A percentile compares a stretch with the other conserved stretches of the same genome.
These are phyloP conservation scores for Parnassius smintheus DNA, from an alignment of 2,888 invertebrate genomes.

Conservation along the genomic window DNA sequence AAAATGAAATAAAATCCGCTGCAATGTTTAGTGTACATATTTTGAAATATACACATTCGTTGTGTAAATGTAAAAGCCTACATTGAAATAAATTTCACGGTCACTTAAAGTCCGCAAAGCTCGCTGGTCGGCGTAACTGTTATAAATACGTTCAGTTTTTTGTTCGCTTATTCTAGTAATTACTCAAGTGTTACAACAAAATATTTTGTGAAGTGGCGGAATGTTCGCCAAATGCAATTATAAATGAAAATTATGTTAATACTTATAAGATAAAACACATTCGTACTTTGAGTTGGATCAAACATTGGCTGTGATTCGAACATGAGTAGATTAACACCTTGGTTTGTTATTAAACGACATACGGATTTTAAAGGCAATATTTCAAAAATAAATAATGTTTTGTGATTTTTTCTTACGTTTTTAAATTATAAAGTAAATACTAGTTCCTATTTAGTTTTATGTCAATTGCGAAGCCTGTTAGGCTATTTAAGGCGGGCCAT, in stretches of 20 bases:
- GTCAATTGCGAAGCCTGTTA: too few species aligned
- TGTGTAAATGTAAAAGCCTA: conserved; percentile 15
- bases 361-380: too few species aligned
- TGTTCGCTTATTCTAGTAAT: conserved; percentile 8
- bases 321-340: too few species aligned
- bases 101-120: conserved; percentile 41
- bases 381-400: too few species aligned
- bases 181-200: conserved; percentile 5
- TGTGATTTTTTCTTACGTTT: too few species aligned
- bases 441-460: too few species aligned
- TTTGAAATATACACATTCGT: conserved; percentile 8
- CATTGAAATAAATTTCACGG: conserved; percentile 65
- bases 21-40: too few species aligned
- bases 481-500: conserved; percentile 1
- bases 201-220: conserved; percentile 4
- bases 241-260: background rate
- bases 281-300: too few species aligned
- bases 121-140: conserved; percentile 21
- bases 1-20: conserved; percentile 1
- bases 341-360: too few species aligned
- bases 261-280: too few species aligned
- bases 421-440: too few species aligned
- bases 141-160: conserved; percentile 17
- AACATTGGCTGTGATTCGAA: too few species aligned
- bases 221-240: background rate